Evolutionary conservation across 2,888 invertebrate genomes (phyloP), one percentile per base, ranked within the genome.

Genomic region (Drosophila buzzatii): DNA sequence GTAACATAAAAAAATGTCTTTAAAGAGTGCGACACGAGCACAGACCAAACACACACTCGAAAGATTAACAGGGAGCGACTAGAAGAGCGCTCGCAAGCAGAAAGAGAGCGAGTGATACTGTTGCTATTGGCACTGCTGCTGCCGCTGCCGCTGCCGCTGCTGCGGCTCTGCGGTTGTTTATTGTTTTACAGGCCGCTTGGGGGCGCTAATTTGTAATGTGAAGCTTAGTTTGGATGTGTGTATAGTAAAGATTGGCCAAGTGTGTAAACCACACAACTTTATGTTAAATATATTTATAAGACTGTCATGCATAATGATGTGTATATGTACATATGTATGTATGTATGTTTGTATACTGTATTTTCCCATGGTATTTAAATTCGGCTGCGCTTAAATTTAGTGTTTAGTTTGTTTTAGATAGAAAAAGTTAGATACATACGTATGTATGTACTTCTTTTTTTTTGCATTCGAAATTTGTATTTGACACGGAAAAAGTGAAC

Each of bases 131-230:
- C 35, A 56, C 52, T 72, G 71, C 31, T 51, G 55, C 44, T 75
- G 56, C n/a, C n/a, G n/a, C n/a, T n/a, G n/a, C n/a, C n/a, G n/a
- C n/a, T 51, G 55, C 44, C 70, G 56, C 45, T 57, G 45, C 47
- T 70, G 56, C 39, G 60, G 41, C n/a, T 49, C 49, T 75, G 77
- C 74, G 57, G 65, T 67, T 79, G 69, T 68, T 81, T 88, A 84
- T 87, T 84, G 82, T 84, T 84, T 88, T 70, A 71, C 67, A 72
- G 81, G 71, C 73, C 85, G 83, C 78, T 85, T 75, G 88, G 74
- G 89, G 90, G 83, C 88, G 85, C 90, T 90, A 89, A 89, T 88
- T 89, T 88, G 77, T 76, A 69, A 70, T 70, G 66, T 53, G 70
- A 79, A 70, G 76, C 66, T 85, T 60, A 83, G 73, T 76, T 81